Evolutionary conservation across 2,797 vertebrate species (phyloP).

Genomic region (Brachymystax lenok): DNA sequence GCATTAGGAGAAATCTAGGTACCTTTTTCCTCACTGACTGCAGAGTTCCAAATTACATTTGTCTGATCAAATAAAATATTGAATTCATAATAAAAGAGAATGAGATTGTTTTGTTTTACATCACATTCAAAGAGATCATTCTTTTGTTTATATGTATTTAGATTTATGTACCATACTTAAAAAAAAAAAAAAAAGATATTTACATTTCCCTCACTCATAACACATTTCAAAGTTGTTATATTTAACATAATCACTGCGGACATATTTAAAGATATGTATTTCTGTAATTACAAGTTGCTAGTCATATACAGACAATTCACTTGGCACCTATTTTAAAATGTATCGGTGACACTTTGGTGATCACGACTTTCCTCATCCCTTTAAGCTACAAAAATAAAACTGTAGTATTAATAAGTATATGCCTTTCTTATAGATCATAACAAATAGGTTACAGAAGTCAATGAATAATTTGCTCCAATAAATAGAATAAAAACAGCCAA

Average conservation of each 20-base stretch:
- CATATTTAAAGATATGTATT: neutral
- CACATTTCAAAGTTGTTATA: neutral
- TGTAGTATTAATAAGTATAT: neutral
- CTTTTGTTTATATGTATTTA: neutral
- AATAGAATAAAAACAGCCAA: neutral
- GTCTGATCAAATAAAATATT: neutral
- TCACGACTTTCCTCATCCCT: constrained; percentile 15
- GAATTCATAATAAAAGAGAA: neutral
- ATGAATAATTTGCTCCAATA: neutral
- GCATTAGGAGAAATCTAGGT: neutral
- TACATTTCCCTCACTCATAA: neutral
- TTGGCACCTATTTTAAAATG: neutral
- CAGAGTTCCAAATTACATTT: neutral
- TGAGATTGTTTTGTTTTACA: neutral
- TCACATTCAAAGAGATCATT: neutral
- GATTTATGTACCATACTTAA: neutral
- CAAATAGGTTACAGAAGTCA: neutral
- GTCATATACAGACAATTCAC: neutral
- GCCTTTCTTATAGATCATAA: neutral
- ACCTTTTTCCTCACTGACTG: neutral
- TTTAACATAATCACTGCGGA: neutral
- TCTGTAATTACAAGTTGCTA: neutral
- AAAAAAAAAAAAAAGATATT: neutral
- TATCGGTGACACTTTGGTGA: neutral
- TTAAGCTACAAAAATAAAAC: constrained; percentile 16